A percentile compares a stretch with the other conserved stretches of the same genome.
These are phyloP conservation scores for Numenius phaeopus DNA, from an alignment of 2,797 vertebrate genomes.

Conservation along the genomic window DNA sequence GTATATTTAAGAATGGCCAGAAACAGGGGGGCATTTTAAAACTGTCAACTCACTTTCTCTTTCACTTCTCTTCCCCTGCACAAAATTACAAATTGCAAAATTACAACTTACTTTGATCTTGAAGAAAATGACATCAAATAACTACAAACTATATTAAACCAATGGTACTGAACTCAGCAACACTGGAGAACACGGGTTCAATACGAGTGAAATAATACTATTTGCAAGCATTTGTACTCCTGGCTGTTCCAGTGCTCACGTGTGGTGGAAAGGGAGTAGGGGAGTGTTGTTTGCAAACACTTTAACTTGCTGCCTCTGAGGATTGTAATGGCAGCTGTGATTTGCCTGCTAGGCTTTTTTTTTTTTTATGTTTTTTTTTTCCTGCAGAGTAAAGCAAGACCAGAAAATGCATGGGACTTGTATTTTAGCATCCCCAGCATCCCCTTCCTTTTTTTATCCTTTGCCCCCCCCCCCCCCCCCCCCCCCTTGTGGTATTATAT, in stretches of 20 bases:
- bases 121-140: neutral
- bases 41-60: neutral
- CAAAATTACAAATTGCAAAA: neutral
- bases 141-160: neutral
- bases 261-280: neutral
- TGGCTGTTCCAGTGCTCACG: neutral
- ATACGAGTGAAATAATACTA: neutral
- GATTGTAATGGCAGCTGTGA: neutral
- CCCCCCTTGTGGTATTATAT: neutral
- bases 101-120: neutral
- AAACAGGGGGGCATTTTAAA: neutral
- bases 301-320: neutral
- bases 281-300: neutral
- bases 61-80: neutral
- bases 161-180: neutral
- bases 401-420: neutral
- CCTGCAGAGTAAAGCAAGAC: neutral
- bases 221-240: neutral
- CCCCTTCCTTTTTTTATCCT: neutral
- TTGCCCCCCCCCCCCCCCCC: neutral
- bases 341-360: neutral
- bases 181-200: neutral
- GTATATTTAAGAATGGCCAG: neutral
- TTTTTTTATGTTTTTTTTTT: neutral
- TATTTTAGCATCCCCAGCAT: neutral